phyloP scores from a whole-genome alignment of 2,113 vertebrate genomes.

The Odontesthes bonariensis region DNA sequence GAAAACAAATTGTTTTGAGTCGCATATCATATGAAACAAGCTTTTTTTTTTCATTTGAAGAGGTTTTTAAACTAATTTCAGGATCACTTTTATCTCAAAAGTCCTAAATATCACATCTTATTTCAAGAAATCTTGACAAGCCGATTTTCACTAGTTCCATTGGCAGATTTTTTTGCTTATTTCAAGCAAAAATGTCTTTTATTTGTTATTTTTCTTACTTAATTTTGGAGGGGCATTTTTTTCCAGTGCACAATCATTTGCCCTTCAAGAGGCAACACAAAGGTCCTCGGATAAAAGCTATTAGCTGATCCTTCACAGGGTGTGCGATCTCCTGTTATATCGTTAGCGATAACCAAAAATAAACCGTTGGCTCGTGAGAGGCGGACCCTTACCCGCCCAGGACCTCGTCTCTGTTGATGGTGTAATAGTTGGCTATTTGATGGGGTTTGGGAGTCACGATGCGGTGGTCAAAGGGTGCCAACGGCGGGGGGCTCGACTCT shows the following conservation, averaged over 20 bases:
- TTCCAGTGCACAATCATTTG: conserved; percentile 31
- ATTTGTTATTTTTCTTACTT: too few species aligned
- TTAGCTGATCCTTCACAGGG: conserved; percentile 5
- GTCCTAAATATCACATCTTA: too few species aligned
- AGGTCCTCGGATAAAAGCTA: conserved; percentile 36
- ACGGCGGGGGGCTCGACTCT: conserved; percentile 85
- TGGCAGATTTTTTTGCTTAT: too few species aligned
- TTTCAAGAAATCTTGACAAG: too few species aligned
- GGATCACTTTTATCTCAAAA: too few species aligned
- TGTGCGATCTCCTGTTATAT: conserved; percentile 38
- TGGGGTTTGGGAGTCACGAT: conserved; percentile 90
- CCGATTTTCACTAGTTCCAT: too few species aligned
- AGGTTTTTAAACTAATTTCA: too few species aligned
- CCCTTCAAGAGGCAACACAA: conserved; percentile 45
- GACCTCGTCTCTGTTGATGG: conserved; percentile 88
- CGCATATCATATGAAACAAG: too few species aligned
- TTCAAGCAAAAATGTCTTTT: too few species aligned
- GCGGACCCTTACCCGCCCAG: conserved; percentile 90
- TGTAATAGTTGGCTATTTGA: conserved; percentile 87
- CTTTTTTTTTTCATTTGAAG: too few species aligned
- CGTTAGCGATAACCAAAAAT: not conserved
- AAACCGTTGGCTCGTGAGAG: not conserved
- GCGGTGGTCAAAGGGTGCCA: conserved; percentile 93
- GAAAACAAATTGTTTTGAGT: too few species aligned
- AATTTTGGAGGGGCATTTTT: too few species aligned